A percentile compares a stretch with the other conserved stretches of the same genome.
Evolutionary conservation across 2,113 vertebrate genomes (phyloP).

Genomic region (Colossoma macropomum): DNA sequence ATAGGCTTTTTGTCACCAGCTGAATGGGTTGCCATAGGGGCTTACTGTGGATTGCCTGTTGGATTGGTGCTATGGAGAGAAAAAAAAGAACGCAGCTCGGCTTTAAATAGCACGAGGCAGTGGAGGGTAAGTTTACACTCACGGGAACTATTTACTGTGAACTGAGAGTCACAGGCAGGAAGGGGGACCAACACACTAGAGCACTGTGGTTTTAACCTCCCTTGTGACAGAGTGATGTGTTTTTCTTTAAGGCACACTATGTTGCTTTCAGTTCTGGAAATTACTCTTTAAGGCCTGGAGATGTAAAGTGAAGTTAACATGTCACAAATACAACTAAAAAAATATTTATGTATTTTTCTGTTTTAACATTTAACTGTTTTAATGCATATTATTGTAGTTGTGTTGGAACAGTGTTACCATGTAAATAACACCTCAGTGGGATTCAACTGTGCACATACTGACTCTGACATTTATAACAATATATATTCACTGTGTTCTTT

Average conservation of each 20-base stretch:
- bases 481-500: too few relatives aligned
- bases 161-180: constrained; percentile 8
- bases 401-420: background rate
- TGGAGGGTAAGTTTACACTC: constrained; percentile 46
- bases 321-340: too few relatives aligned
- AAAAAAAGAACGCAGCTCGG: background rate
- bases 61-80: background rate
- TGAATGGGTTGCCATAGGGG: background rate
- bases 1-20: background rate
- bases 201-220: constrained; percentile 23
- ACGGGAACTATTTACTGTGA: constrained; percentile 26
- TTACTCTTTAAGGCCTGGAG: background rate
- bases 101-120: constrained; percentile 55
- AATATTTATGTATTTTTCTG: too few relatives aligned
- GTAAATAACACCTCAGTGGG: too few relatives aligned
- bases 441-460: too few relatives aligned
- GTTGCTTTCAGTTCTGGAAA: background rate
- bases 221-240: background rate
- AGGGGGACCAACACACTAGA: constrained; percentile 17
- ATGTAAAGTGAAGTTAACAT: background rate
- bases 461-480: too few relatives aligned
- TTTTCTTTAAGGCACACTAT: constrained; percentile 4
- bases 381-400: background rate
- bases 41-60: background rate
- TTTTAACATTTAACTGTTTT: too few relatives aligned